phyloP scores from a whole-genome alignment of 2,888 invertebrate genomes.

The Tolmerus cingulatus region DNA sequence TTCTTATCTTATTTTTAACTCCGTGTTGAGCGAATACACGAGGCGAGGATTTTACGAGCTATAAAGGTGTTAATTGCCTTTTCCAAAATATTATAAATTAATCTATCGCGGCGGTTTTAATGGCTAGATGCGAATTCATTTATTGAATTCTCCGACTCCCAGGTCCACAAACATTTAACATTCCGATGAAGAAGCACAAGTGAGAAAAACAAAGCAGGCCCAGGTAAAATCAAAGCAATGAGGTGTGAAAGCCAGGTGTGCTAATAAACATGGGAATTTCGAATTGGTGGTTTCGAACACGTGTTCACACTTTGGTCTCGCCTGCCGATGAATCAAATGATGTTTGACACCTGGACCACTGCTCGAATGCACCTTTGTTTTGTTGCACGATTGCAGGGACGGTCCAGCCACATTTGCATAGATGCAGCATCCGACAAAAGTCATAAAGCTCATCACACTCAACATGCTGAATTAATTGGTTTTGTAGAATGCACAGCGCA shows the following conservation, averaged over 20 bases:
- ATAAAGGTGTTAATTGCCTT: slow-evolving; percentile 8
- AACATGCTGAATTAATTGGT: no score
- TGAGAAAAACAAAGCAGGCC: neutral
- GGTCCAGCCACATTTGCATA: neutral
- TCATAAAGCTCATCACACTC: neutral
- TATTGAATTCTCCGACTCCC: neutral
- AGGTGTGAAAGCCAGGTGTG: neutral
- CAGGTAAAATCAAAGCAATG: neutral
- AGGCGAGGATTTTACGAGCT: slow-evolving; percentile 5
- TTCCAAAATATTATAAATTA: neutral
- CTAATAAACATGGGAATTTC: neutral
- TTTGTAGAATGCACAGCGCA: no score
- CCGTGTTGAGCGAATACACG: neutral
- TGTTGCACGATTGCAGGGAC: neutral
- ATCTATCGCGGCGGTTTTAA: neutral
- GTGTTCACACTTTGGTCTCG: neutral
- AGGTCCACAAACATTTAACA: neutral
- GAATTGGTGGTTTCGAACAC: neutral
- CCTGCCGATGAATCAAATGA: neutral
- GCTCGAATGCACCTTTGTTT: neutral
- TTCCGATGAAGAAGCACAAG: neutral
- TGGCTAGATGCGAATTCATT: neutral
- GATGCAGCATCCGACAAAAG: neutral
- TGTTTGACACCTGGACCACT: neutral
- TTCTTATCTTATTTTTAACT: neutral